Conservation (phyloP, 1,140 invertebrate species). For the Drosophila bifasciata region DNA sequence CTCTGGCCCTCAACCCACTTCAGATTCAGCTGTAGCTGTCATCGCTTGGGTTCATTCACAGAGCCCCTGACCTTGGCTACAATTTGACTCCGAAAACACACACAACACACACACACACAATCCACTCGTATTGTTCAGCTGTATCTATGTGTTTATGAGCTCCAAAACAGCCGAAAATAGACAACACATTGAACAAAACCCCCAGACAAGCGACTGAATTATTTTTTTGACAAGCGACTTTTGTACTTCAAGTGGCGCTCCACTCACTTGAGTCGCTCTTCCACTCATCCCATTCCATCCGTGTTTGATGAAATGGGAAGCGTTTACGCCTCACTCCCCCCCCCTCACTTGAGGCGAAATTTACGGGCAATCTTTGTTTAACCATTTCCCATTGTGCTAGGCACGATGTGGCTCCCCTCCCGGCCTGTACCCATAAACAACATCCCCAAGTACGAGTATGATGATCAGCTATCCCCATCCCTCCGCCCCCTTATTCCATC, state of each 20-base stretch:
- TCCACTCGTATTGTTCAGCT: constrained; percentile 55
- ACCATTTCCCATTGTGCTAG: constrained; percentile 44
- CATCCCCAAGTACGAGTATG: constrained; percentile 34
- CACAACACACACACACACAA: constrained; percentile 20
- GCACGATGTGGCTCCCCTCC: constrained; percentile 10
- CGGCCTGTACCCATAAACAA: constrained; percentile 47
- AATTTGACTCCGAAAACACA: constrained; percentile 52
- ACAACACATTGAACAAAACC: constrained; percentile 32
- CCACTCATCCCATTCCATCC: constrained; percentile 13
- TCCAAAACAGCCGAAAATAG: constrained; percentile 51
- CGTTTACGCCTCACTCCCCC: constrained; percentile 5
- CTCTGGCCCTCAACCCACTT: constrained; percentile 53
- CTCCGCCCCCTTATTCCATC: not conserved
- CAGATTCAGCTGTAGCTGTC: constrained; percentile 12
- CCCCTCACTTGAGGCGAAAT: constrained; percentile 19
- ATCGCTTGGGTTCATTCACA: constrained; percentile 73
- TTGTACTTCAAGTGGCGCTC: constrained; percentile 64
- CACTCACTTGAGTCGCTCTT: constrained; percentile 38
- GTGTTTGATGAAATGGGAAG: constrained; percentile 59
- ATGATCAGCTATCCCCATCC: constrained; percentile 2
- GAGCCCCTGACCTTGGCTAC: constrained; percentile 77
- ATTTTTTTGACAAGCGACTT: constrained; percentile 50
- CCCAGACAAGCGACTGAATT: constrained; percentile 28
- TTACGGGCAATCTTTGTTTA: constrained; percentile 46
- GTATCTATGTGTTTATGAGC: constrained; percentile 42